Evolutionary conservation across 2,797 vertebrate species (phyloP), one percentile per base, ranked within the genome.

Genomic region (Bovichtus diacanthus): DNA sequence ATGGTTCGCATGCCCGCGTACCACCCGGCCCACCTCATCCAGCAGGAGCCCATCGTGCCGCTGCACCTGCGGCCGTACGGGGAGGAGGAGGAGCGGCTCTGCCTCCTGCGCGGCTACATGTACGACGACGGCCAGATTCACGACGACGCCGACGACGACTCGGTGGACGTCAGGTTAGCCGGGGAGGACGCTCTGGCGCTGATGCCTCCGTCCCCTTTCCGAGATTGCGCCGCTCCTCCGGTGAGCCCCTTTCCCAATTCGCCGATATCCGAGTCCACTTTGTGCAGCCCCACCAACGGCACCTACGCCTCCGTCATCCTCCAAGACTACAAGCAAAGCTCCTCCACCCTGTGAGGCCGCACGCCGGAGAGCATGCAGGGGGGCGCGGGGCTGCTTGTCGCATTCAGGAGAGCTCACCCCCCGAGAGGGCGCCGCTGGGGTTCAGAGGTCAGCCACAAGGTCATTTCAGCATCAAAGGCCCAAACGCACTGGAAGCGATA

Each of bases 181-280:
- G 88, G 95, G 0, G 97, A 96, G 86, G 96, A 96, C 59, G 96
- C 97, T 3, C 90, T 97, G 0, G 96, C 96, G 0, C 92, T 99
- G 71, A 99, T 97, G 2, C 98, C 98, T 0, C 98, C 98, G 0
- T 99, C 98, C 9, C 98, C 98, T 29, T 99, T 99, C 78, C 95
- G 97, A 78, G 98, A 99, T 95, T 96, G 95, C 0, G 88, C 95
- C 60, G 95, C 92, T 79, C 95, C 97, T 71, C 96, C 97, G 0
- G 93, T 92, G 84, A 97, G 95, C 86, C 97, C 96, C 0, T 93
- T 94, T 61, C 95, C 96, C 82, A 97, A 95, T 90, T 99, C 97
- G 0, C 98, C 98, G 0, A 91, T 97, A 86, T 99, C 98, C 0
- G 98, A 99, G 91, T 99, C 97, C 0, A 95, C 98, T 78, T 90